phyloP scores from a whole-genome alignment of 2,113 vertebrate species.

The Australoheros scitulus region DNA sequence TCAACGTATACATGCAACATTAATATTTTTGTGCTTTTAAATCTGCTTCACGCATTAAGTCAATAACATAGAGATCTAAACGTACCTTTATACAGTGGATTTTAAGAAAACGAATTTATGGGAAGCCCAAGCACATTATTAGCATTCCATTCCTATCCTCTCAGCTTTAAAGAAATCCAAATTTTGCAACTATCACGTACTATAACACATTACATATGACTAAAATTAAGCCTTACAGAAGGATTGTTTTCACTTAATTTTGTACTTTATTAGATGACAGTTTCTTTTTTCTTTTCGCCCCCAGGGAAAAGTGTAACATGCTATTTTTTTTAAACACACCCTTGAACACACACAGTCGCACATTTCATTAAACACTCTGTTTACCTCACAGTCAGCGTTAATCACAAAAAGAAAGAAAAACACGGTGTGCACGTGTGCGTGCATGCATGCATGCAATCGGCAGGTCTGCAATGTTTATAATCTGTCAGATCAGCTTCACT shows the following conservation, averaged over 20 bases:
- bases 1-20: background rate
- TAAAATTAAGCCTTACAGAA: background rate
- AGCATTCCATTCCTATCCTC: background rate
- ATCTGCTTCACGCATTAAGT: constrained; percentile 1
- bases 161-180: background rate
- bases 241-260: constrained; percentile 12
- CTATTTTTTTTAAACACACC: background rate
- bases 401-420: constrained; percentile 34
- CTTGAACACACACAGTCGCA: no score
- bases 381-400: constrained; percentile 34
- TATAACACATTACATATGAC: constrained; percentile 1
- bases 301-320: background rate
- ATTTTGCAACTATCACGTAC: background rate
- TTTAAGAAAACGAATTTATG: constrained; percentile 4
- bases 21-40: background rate
- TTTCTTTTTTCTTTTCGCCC: background rate
- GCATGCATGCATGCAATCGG: background rate
- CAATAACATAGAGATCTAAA: background rate
- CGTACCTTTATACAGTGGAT: constrained; percentile 2
- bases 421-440: background rate
- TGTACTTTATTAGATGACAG: background rate
- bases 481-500: constrained; percentile 43
- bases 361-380: constrained; percentile 37
- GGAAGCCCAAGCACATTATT: constrained; percentile 11
- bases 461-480: constrained; percentile 48